Evolutionary conservation across 1,140 invertebrate species (phyloP).

Genomic region (Drosophila kanapiae): DNA sequence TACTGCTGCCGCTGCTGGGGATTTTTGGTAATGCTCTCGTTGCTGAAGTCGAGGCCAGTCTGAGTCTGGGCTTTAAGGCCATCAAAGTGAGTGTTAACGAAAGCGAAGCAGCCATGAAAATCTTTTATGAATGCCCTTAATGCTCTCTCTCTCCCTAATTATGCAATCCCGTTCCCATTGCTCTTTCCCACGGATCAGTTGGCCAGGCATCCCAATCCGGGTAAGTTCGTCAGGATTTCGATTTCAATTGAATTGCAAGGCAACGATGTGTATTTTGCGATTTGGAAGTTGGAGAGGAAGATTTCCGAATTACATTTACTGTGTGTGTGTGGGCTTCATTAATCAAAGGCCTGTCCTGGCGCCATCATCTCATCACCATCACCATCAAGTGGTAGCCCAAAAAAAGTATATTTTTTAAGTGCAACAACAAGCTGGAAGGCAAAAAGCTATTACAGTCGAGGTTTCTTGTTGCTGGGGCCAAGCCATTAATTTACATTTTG

Average conservation of each 20-base stretch:
- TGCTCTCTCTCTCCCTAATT: constrained; percentile 56
- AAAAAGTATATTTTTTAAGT: constrained; percentile 6
- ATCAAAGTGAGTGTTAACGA: constrained; percentile 75
- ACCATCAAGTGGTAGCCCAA: not conserved
- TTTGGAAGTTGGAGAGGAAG: constrained; percentile 37
- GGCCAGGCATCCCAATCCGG: constrained; percentile 78
- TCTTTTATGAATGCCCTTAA: constrained; percentile 67
- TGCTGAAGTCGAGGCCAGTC: constrained; percentile 71
- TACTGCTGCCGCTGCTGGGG: constrained; percentile 77
- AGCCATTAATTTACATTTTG: constrained; percentile 47
- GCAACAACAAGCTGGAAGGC: not conserved
- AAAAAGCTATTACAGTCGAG: not conserved
- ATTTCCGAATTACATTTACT: constrained; percentile 69
- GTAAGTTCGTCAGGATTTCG: constrained; percentile 61
- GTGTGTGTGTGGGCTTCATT: constrained; percentile 65
- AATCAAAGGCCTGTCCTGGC: constrained; percentile 61
- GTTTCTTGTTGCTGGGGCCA: constrained; percentile 20
- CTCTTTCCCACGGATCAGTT: constrained; percentile 43
- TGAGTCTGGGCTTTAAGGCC: constrained; percentile 81
- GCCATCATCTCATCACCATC: constrained; percentile 12
- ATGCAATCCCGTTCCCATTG: constrained; percentile 21
- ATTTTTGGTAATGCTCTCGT: constrained; percentile 80
- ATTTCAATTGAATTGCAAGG: constrained; percentile 33
- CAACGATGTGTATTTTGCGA: constrained; percentile 46
- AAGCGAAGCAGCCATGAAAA: constrained; percentile 32